These are phyloP conservation scores for Hippocampus kuda DNA, from an alignment of 2,797 vertebrate species.

Conservation along the genomic window DNA sequence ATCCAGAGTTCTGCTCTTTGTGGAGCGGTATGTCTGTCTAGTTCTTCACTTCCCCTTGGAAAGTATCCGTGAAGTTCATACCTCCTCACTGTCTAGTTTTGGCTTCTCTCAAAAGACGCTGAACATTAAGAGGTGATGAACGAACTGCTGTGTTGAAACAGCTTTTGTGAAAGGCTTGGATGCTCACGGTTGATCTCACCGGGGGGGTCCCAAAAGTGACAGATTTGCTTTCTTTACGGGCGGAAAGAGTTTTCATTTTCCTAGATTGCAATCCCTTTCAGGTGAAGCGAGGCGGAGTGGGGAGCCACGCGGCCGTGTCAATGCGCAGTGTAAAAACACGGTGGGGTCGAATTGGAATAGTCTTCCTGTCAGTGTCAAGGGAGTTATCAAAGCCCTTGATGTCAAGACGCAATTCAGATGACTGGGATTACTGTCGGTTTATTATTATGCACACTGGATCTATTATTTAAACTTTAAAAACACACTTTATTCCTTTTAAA, in stretches of 20 bases:
- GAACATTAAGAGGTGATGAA: conserved; percentile 3
- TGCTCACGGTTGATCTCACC: conserved; percentile 33
- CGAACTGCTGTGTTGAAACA: conserved; percentile 53
- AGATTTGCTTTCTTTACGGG: conserved; percentile 30
- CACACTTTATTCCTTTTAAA: no score
- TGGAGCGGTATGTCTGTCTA: conserved; percentile 63
- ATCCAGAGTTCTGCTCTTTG: conserved; percentile 59
- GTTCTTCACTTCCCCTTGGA: conserved; percentile 47
- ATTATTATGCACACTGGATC: no score
- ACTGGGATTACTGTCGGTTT: no score
- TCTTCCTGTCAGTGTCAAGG: neutral
- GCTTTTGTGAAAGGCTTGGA: conserved; percentile 44
- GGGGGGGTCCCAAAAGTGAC: conserved; percentile 33
- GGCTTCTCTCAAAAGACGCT: conserved; percentile 30
- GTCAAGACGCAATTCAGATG: neutral
- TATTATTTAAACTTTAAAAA: no score
- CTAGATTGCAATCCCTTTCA: conserved; percentile 24
- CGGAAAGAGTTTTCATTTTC: conserved; percentile 48
- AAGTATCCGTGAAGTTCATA: neutral
- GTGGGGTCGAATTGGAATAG: neutral
- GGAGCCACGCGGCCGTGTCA: conserved; percentile 42
- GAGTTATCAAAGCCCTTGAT: neutral
- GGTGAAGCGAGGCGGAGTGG: conserved; percentile 44
- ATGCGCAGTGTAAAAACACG: conserved; percentile 36
- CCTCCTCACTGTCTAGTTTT: conserved; percentile 30